Evolutionary conservation across 2,797 vertebrate genomes (phyloP).

Genomic region (Spinus pinus): DNA sequence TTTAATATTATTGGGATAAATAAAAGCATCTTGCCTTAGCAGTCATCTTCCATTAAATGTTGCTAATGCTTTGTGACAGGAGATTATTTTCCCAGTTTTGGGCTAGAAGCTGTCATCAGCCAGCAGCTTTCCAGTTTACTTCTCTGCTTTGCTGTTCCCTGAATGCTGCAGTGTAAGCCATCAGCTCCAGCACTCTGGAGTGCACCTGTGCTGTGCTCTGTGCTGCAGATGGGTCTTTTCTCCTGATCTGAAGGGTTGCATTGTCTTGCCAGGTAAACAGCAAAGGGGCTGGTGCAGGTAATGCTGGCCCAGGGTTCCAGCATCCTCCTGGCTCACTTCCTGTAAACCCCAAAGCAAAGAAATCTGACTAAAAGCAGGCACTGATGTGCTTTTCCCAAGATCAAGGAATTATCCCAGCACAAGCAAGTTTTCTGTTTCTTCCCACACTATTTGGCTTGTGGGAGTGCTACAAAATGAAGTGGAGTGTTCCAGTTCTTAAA

Average conservation of each 20-base stretch:
- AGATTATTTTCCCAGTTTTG: not conserved
- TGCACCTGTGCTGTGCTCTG: rapidly evolving
- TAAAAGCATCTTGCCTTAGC: not conserved
- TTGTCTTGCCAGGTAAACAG: not conserved
- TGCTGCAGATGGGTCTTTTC: not conserved
- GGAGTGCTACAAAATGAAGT: not conserved
- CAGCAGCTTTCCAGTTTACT: not conserved
- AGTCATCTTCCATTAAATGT: not conserved
- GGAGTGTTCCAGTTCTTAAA: not conserved
- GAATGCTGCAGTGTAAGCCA: not conserved
- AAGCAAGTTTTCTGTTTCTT: not conserved
- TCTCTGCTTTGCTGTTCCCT: not conserved
- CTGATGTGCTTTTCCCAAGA: not conserved
- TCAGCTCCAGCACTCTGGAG: not conserved
- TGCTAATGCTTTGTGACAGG: slow-evolving; percentile 1
- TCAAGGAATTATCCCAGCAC: not conserved
- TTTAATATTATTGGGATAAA: not conserved
- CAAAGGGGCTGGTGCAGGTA: not conserved
- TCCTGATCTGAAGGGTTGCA: not conserved
- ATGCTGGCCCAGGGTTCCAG: not conserved
- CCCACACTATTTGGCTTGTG: not conserved
- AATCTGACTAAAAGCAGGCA: not conserved
- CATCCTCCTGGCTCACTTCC: not conserved
- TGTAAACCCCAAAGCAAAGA: not conserved
- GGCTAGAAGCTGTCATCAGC: not conserved